phyloP scores from a whole-genome alignment of 2,888 invertebrate genomes.

The Andrena camellia region DNA sequence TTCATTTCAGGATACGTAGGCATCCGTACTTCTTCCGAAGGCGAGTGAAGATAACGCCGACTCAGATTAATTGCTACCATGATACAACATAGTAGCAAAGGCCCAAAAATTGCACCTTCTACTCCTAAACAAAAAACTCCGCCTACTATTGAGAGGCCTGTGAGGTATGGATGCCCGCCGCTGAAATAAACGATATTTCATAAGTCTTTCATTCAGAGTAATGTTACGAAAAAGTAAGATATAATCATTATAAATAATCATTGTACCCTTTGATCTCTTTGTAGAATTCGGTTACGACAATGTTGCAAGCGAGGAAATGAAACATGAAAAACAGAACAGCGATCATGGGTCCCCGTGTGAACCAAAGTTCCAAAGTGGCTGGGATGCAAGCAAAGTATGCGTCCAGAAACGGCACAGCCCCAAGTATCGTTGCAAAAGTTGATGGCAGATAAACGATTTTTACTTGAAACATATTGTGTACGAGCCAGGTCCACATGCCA shows the following conservation, averaged over 20 bases:
- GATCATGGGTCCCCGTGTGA: slow-evolving; percentile 94
- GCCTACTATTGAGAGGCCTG: slow-evolving; percentile 98
- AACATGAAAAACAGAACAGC: slow-evolving; percentile 93
- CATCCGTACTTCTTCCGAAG: slow-evolving; percentile 87
- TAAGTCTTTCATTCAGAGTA: not conserved
- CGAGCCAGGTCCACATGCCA: slow-evolving; percentile 99
- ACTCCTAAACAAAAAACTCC: slow-evolving; percentile 99
- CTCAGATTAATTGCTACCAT: slow-evolving; percentile 95
- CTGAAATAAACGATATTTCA: slow-evolving; percentile 85
- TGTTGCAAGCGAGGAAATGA: slow-evolving; percentile 95
- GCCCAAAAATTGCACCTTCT: slow-evolving; percentile 98
- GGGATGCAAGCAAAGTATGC: slow-evolving; percentile 98
- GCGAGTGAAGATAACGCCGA: slow-evolving; percentile 84
- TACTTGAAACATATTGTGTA: slow-evolving; percentile 97
- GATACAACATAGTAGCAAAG: slow-evolving; percentile 96
- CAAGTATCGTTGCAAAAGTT: slow-evolving; percentile 96
- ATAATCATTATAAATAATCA: slow-evolving; percentile 14
- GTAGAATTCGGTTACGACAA: slow-evolving; percentile 98
- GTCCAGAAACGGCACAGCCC: slow-evolving; percentile 97
- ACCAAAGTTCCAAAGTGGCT: slow-evolving; percentile 97
- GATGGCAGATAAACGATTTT: slow-evolving; percentile 98
- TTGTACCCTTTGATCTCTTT: slow-evolving; percentile 97
- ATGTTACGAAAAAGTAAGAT: not conserved
- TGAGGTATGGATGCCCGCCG: slow-evolving; percentile 98
- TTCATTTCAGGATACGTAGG: slow-evolving; percentile 72